Percentiles rank a stretch among this genome's conserved stretches.
Evolutionary conservation across 2,797 vertebrate genomes (phyloP).

Genomic region (Phoebastria nigripes): DNA sequence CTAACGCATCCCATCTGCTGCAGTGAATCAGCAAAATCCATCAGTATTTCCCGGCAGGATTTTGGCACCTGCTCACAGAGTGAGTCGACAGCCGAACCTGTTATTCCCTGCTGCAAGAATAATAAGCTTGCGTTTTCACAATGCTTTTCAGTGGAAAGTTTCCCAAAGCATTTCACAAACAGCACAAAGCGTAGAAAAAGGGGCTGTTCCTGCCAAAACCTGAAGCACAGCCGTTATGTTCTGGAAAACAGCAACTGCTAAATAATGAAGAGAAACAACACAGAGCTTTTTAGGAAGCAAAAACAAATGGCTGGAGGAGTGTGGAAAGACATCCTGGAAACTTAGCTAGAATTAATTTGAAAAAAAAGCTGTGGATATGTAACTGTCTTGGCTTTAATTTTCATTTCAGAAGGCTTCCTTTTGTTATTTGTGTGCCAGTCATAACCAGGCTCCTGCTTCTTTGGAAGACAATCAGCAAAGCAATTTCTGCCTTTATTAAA

Average conservation of each 20-base stretch:
- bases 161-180: constrained; percentile 60
- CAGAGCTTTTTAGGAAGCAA: constrained; percentile 44
- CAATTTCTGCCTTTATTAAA: background rate
- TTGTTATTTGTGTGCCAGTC: background rate
- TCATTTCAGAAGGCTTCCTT: constrained; percentile 15
- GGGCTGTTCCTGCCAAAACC: constrained; percentile 47
- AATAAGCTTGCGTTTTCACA: constrained; percentile 38
- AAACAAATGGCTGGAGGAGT: constrained; percentile 16
- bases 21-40: constrained; percentile 56
- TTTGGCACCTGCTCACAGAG: constrained; percentile 50
- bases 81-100: constrained; percentile 44
- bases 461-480: background rate
- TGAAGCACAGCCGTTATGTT: constrained; percentile 47
- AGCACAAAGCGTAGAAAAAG: background rate
- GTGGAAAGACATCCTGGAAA: constrained; percentile 14
- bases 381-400: constrained; percentile 14
- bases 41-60: constrained; percentile 42
- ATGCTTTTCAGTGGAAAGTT: constrained; percentile 46
- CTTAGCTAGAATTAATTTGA: background rate
- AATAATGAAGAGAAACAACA: constrained; percentile 40
- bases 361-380: background rate
- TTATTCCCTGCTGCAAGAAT: constrained; percentile 45
- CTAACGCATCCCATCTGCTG: constrained; percentile 5
- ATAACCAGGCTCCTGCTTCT: background rate
- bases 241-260: constrained; percentile 40